Base-by-base conservation (phyloP, 2,797 vertebrate genomes). In the Rousettus madagascariensis region DNA sequence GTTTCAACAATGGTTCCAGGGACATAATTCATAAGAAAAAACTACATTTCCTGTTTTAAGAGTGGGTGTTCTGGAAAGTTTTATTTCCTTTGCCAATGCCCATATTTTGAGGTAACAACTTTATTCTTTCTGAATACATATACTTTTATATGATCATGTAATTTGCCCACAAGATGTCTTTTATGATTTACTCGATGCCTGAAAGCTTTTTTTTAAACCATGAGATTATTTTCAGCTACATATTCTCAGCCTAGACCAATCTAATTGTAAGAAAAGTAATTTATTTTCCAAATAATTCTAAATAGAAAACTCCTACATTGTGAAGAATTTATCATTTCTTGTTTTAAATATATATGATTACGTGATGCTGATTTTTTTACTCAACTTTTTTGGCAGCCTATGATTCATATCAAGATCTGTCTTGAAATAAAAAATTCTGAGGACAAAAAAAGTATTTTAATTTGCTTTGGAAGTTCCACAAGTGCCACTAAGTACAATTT, bases 361-460 rank as follows among this genome's bases (percentile, higher is more conserved):
- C 66, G 22, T 75, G 26, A 41, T 63, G 3, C 13, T 71, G 9
- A 7, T 3, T 3, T 65, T 79, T 83, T 86, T 57, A 8, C 20
- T 28, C 13, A 86, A 68, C 26, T 68, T 5, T 77, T 79, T 88
- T 86, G 46, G 10, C 49, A 12, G 65, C 36, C 8, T 94, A 3
- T 91, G 36, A 92, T 79, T 93, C 55, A 49, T 26, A 79, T 59
- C 43, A 92, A 82, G 15, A 57, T 83, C 6, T 89, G 8, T 68
- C 63, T 90, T 84, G 28, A 82, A 86, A 80, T 94, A 11, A 92
- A 80, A 61, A 82, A 26, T 87, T 77, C 19, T 69, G 38, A 85
- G 43, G 55, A 38, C 19, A 68, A 80, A 51, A 10, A 53, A 69
- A 53, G 1, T 5, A 66, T 91, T 94, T 90, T 78, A 75, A 66